phyloP scores from a whole-genome alignment of 1,140 invertebrate genomes.

The Gonioctena quinquepunctata region DNA sequence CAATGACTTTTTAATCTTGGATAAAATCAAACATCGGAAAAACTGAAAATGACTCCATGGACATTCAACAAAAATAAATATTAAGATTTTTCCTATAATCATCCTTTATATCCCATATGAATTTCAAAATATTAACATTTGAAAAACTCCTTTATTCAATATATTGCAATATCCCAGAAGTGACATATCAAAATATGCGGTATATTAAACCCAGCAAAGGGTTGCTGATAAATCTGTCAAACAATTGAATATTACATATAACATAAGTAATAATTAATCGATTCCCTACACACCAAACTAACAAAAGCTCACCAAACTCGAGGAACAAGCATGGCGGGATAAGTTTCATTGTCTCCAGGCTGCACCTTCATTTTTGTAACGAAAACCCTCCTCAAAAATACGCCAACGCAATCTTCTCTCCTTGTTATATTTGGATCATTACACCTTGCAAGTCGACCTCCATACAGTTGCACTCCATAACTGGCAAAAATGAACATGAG shows the following conservation, averaged over 20 bases:
- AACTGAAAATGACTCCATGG: no score
- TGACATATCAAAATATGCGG: neutral
- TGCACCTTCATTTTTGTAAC: constrained; percentile 97
- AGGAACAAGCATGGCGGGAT: constrained; percentile 94
- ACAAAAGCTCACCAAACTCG: constrained; percentile 83
- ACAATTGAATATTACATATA: neutral
- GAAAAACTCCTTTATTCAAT: no score
- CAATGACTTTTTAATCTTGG: no score
- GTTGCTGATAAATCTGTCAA: no score
- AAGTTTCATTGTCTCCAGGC: constrained; percentile 79
- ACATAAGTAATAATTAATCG: neutral
- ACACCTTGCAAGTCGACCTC: constrained; percentile 92
- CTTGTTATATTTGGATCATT: constrained; percentile 90
- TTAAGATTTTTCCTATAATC: no score
- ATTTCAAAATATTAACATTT: no score
- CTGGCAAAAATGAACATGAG: constrained; percentile 99
- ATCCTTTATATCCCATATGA: no score
- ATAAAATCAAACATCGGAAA: no score
- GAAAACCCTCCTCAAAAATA: constrained; percentile 93
- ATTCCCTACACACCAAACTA: neutral
- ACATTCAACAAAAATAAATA: no score
- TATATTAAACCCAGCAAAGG: no score
- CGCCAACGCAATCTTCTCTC: constrained; percentile 90
- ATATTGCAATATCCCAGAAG: no score
- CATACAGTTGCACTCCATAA: constrained; percentile 97